Conservation (phyloP, 2,113 vertebrate species). For the Hydrochoerus hydrochaeris region DNA sequence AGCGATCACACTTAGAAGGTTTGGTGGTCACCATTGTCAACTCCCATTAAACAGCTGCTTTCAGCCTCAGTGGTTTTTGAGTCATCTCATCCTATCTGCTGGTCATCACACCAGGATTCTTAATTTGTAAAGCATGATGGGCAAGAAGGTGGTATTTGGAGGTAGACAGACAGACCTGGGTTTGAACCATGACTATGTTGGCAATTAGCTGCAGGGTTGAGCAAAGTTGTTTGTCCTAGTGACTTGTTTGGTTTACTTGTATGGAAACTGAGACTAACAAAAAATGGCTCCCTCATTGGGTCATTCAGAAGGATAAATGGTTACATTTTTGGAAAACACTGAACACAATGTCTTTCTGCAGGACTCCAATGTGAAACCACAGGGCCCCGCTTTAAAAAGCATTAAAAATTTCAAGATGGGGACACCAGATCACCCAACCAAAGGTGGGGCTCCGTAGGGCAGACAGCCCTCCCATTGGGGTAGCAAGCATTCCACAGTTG, state of each 20-base stretch:
- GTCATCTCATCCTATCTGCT: not conserved
- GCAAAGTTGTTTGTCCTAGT: not conserved
- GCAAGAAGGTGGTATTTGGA: not conserved
- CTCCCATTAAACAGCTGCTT: not conserved
- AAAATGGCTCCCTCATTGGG: not conserved
- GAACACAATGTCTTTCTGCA: not conserved
- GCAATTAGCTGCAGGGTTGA: not conserved
- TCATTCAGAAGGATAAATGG: not conserved
- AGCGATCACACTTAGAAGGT: not conserved
- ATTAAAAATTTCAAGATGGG: slow-evolving; percentile 11
- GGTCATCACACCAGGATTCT: not conserved
- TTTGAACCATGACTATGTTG: not conserved
- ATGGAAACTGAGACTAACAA: not conserved
- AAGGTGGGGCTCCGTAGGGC: not conserved
- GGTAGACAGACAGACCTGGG: not conserved
- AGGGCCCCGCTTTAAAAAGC: not conserved
- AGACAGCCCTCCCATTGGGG: not conserved
- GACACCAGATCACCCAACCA: not conserved
- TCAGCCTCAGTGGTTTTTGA: not conserved
- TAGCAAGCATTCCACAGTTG: not conserved
- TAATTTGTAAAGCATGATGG: too few relatives aligned
- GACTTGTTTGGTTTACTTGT: not conserved
- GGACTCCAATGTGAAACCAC: not conserved
- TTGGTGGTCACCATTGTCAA: not conserved
- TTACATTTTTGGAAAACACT: not conserved